Evolutionary conservation across 2,797 vertebrate species (phyloP).

Genomic region (Malurus leucopterus): DNA sequence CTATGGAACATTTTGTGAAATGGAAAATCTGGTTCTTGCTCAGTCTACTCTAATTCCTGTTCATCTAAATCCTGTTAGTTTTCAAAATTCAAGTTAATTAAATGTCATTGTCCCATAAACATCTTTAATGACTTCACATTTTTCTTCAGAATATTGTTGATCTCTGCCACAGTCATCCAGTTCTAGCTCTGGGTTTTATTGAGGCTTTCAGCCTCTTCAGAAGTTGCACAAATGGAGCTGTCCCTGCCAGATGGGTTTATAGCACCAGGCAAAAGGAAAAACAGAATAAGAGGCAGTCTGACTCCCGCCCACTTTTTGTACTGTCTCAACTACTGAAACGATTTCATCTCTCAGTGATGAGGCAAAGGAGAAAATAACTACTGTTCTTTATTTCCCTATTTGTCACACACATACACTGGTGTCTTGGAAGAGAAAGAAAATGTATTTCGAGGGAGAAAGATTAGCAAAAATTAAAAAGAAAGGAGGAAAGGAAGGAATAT

Average conservation of each 20-base stretch:
- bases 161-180: background rate
- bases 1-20: background rate
- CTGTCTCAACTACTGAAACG: background rate
- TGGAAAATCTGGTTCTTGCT: background rate
- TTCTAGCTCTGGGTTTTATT: background rate
- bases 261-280: background rate
- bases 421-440: background rate
- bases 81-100: background rate
- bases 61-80: background rate
- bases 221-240: background rate
- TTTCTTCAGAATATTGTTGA: background rate
- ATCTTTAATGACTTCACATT: background rate
- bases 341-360: accelerated
- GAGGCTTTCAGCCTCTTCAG: background rate
- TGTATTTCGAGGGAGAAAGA: background rate
- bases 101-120: background rate
- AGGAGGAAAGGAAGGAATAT: background rate
- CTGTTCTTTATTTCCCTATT: background rate
- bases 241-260: background rate
- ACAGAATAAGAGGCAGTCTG: background rate
- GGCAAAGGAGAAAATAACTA: background rate
- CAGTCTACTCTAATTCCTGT: background rate
- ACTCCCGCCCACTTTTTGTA: background rate
- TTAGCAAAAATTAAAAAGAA: background rate
- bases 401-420: background rate